phyloP scores from a whole-genome alignment of 2,888 invertebrate genomes.

The Sceliomorpha sp. region DNA sequence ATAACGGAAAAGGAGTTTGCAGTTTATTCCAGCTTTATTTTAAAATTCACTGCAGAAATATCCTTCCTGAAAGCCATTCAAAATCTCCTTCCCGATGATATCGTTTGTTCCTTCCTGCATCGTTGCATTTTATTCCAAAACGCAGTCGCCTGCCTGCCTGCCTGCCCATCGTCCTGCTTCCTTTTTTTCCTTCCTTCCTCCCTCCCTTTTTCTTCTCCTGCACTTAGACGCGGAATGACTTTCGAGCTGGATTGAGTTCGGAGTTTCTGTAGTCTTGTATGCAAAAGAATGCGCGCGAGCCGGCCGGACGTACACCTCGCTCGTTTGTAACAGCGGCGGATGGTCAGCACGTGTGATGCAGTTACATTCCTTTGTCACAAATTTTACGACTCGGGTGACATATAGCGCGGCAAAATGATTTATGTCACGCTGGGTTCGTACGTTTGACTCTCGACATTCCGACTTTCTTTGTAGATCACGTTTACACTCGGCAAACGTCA shows the following conservation, averaged over 20 bases:
- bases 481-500: no score
- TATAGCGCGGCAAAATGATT: conserved; percentile 28
- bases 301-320: conserved; percentile 34
- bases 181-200: conserved; percentile 4
- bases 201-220: conserved; percentile 16
- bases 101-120: conserved; percentile 36
- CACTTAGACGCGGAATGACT: conserved; percentile 21
- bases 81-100: conserved; percentile 32
- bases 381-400: conserved; percentile 40
- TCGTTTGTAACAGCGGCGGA: conserved; percentile 34
- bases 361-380: conserved; percentile 34
- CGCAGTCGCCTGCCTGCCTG: no score
- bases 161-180: no score
- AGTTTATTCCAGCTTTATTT: no score
- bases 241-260: conserved; percentile 27
- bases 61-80: conserved; percentile 20
- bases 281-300: conserved; percentile 28
- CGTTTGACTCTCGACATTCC: conserved; percentile 32
- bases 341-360: conserved; percentile 52
- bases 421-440: conserved; percentile 18
- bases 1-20: no score
- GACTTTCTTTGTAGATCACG: no score
- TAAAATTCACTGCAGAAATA: conserved; percentile 7
- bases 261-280: conserved; percentile 33
- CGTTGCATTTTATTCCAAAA: conserved; percentile 28